These are phyloP conservation scores for Zeugodacus cucurbitae DNA, from an alignment of 1,140 invertebrate species.

Conservation along the genomic window DNA sequence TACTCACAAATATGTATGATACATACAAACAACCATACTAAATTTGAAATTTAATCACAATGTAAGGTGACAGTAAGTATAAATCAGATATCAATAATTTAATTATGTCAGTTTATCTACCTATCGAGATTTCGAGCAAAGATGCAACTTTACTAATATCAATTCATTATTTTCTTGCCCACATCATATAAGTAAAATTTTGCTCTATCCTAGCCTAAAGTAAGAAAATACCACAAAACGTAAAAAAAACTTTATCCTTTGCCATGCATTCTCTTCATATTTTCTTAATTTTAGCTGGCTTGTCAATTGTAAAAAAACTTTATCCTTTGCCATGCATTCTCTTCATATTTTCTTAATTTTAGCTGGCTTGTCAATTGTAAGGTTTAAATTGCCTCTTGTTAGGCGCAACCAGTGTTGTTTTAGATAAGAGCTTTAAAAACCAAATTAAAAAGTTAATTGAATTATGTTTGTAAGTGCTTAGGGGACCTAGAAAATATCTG, in stretches of 20 bases:
- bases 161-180: too few relatives aligned
- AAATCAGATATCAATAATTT: too few relatives aligned
- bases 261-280: not conserved
- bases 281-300: not conserved
- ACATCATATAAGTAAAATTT: too few relatives aligned
- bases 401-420: not conserved
- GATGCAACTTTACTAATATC: too few relatives aligned
- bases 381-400: not conserved
- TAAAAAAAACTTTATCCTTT: constrained; percentile 12
- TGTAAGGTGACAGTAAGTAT: too few relatives aligned
- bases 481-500: not conserved
- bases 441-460: constrained; percentile 34
- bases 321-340: not conserved
- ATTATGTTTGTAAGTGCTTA: not conserved
- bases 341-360: not conserved
- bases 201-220: too few relatives aligned
- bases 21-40: too few relatives aligned
- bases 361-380: not conserved
- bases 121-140: too few relatives aligned
- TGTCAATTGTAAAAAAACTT: not conserved
- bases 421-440: not conserved
- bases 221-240: too few relatives aligned
- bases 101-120: too few relatives aligned
- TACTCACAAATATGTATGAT: too few relatives aligned
- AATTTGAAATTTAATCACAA: too few relatives aligned